Evolutionary conservation across 2,797 vertebrate species (phyloP), one percentile per base, ranked within the genome.

Genomic region (Spondyliosoma cantharus): DNA sequence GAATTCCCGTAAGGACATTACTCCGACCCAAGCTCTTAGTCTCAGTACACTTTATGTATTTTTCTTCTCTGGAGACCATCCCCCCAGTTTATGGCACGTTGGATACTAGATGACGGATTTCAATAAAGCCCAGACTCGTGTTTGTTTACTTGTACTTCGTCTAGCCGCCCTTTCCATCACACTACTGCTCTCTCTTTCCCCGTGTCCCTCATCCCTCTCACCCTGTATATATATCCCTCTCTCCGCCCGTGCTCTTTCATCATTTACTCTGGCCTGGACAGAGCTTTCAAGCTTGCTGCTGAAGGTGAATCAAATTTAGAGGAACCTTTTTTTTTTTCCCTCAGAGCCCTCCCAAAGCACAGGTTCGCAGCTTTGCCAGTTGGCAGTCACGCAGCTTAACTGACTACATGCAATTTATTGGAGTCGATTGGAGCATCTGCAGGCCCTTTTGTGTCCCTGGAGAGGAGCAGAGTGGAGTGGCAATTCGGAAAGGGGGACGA

Each of bases 391-490:
- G 80, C 71, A 83, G 80, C 88, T 87, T 87, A 86, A 86, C 87
- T 84, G 86, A 90, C 87, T 87, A 88, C 84, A 90, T 84, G 79
- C 87, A 88, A 91, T 91, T 90, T 90, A 91, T 90, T 89, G 81
- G 86, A 90, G 90, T 90, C 74, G 83, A 91, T 88, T 86, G 89
- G 78, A 85, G 89, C 90, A 91, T 93, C 92, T 92, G 92, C 78
- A 85, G 81, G 76, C 82, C 74, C 73, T 90, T 93, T 85, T 90
- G 82, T 85, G 54, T 85, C 87, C 88, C 88, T 13, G 11, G 85
- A 90, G 90, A 82, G 80, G 77, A 81, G 85, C 50, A 54, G 82
- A 92, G 88, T 84, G 62, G 80, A 91, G 87, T 84, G 74, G 76
- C 74, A 89, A 84, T 86, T 89, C 54, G 54, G 57, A 59, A 22